Evolutionary conservation across 2,888 invertebrate species (phyloP).

Genomic region (Tetramorium bicarinatum): DNA sequence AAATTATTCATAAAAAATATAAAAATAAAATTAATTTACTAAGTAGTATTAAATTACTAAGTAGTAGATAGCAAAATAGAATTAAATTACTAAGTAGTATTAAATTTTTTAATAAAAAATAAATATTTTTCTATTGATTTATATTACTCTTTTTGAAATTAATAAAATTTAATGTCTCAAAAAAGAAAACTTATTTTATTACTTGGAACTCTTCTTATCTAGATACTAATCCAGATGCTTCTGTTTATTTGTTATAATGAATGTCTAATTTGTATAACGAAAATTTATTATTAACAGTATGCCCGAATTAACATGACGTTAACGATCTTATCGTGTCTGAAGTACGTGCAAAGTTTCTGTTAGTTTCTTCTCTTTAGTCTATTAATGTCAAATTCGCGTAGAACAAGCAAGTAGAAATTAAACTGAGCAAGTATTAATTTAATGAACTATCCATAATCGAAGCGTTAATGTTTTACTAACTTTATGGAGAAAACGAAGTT

Average conservation of each 20-base stretch:
- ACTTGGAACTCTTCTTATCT: neutral
- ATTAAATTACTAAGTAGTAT: slow-evolving; percentile 2
- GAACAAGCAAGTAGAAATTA: neutral
- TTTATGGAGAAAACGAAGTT: neutral
- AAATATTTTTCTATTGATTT: neutral
- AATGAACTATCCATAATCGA: neutral
- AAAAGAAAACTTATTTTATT: neutral
- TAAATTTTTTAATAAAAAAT: neutral
- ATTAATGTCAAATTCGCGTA: neutral
- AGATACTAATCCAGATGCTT: neutral
- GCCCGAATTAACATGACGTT: neutral
- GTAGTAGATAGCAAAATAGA: too few species aligned
- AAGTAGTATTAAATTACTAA: neutral
- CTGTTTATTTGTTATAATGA: neutral
- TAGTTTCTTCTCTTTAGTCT: neutral
- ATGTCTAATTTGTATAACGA: neutral
- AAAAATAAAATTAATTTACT: neutral
- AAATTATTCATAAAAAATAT: neutral
- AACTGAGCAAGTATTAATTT: neutral
- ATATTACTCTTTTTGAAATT: neutral
- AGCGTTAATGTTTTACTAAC: neutral
- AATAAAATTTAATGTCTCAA: neutral
- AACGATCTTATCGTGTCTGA: neutral
- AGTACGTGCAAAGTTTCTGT: neutral
- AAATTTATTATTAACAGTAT: neutral